A percentile compares a stretch with the other conserved stretches of the same genome.
phyloP scores from a whole-genome alignment of 2,888 invertebrate genomes.

The Erebia ligea region DNA sequence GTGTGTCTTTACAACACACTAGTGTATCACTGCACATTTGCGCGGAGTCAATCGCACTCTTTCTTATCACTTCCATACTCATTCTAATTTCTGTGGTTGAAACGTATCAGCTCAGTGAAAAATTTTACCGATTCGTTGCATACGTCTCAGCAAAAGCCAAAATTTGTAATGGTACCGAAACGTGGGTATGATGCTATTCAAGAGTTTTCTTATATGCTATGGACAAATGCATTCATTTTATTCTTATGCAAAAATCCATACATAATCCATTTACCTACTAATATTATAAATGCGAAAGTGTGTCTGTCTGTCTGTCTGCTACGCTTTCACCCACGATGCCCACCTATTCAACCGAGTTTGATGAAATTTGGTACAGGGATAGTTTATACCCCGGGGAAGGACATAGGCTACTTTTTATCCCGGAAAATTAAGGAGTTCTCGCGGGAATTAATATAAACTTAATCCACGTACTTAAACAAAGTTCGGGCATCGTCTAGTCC shows the following conservation, averaged over 20 bases:
- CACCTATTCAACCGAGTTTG: too few species aligned
- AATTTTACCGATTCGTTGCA: slow-evolving; percentile 9
- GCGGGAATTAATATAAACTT: too few species aligned
- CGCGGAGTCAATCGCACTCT: not conserved
- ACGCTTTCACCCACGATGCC: too few species aligned
- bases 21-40: not conserved
- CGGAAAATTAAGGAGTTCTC: too few species aligned
- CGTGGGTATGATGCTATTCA: not conserved
- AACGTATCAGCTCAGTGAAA: slow-evolving; percentile 27
- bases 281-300: too few species aligned
- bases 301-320: too few species aligned
- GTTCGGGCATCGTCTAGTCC: too few species aligned
- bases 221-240: not conserved
- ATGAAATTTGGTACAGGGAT: too few species aligned
- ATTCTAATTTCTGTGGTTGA: not conserved
- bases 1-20: not conserved
- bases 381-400: too few species aligned
- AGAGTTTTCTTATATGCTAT: not conserved
- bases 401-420: too few species aligned
- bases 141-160: not conserved
- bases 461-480: too few species aligned
- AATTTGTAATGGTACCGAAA: not conserved
- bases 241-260: not conserved
- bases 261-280: too few species aligned
- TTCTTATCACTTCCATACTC: not conserved